A percentile compares a stretch with the other conserved stretches of the same genome.
These are phyloP conservation scores for Trigoniulus corallinus DNA, from an alignment of 1,140 invertebrate species.

Conservation along the genomic window DNA sequence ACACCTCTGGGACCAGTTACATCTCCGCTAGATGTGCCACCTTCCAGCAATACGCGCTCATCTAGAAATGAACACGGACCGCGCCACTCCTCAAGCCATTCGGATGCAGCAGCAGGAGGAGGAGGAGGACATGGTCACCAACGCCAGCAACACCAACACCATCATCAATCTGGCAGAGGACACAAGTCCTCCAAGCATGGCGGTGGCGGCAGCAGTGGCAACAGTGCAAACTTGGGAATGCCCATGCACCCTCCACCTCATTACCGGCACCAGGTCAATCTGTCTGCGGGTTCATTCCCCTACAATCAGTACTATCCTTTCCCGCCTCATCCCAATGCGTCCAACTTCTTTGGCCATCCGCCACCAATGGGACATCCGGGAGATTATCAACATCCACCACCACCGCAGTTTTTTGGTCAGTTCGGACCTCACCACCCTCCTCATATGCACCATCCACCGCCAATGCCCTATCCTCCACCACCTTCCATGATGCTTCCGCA, in stretches of 20 bases:
- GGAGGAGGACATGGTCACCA: not conserved
- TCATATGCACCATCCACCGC: not conserved
- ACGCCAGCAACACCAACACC: not conserved
- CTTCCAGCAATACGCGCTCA: not conserved
- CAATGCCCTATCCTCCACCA: not conserved
- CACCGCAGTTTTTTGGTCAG: not conserved
- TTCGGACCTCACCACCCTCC: constrained; percentile 2
- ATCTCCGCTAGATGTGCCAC: not conserved
- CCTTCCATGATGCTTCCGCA: not conserved
- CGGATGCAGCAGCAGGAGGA: too few relatives aligned
- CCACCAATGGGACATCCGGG: not conserved
- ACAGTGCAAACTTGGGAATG: not conserved
- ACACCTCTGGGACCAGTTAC: not conserved
- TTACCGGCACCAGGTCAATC: not conserved
- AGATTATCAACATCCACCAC: not conserved
- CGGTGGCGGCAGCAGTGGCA: not conserved
- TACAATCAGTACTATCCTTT: not conserved
- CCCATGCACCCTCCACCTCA: not conserved
- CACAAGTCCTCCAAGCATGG: not conserved
- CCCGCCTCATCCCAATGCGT: not conserved
- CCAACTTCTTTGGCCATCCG: not conserved
- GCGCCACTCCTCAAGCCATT: not conserved
- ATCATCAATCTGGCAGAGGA: not conserved
- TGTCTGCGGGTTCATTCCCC: not conserved
- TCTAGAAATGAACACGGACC: not conserved